phyloP scores from a whole-genome alignment of 2,113 vertebrate genomes.

The Euleptes europaea region DNA sequence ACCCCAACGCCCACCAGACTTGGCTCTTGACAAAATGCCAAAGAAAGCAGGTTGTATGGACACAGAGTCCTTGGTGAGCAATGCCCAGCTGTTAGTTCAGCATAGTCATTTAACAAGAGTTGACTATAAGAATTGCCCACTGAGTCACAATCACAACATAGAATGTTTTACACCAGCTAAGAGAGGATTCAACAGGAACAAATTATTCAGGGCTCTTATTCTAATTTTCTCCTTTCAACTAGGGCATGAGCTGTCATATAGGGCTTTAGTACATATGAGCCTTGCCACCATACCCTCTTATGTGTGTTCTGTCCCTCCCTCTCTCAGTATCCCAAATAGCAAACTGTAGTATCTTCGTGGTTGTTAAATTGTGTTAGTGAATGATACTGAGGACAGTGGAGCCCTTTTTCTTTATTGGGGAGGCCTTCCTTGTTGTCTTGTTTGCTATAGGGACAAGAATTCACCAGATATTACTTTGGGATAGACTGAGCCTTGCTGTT shows the following conservation, averaged over 20 bases:
- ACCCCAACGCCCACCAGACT: not conserved
- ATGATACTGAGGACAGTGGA: not conserved
- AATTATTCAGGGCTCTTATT: not conserved
- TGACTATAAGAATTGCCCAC: not conserved
- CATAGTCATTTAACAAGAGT: not conserved
- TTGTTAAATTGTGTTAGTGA: not conserved
- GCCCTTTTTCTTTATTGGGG: not conserved
- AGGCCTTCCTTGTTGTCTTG: not conserved
- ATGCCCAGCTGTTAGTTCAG: not conserved
- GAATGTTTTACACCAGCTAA: not conserved
- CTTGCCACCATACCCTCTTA: not conserved
- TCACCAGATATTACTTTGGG: too few relatives aligned
- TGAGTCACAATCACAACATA: not conserved
- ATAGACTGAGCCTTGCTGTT: not conserved
- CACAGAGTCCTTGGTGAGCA: not conserved
- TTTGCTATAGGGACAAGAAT: not conserved
- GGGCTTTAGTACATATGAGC: too few relatives aligned
- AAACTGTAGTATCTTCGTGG: not conserved
- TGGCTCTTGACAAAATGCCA: slow-evolving; percentile 23
- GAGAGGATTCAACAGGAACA: not conserved
- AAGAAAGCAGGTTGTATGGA: slow-evolving; percentile 1
- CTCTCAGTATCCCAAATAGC: not conserved
- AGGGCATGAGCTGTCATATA: not conserved
- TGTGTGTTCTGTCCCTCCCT: not conserved
- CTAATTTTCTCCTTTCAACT: not conserved